Evolutionary conservation across 2,113 vertebrate genomes (phyloP).

Genomic region (Python bivittatus): DNA sequence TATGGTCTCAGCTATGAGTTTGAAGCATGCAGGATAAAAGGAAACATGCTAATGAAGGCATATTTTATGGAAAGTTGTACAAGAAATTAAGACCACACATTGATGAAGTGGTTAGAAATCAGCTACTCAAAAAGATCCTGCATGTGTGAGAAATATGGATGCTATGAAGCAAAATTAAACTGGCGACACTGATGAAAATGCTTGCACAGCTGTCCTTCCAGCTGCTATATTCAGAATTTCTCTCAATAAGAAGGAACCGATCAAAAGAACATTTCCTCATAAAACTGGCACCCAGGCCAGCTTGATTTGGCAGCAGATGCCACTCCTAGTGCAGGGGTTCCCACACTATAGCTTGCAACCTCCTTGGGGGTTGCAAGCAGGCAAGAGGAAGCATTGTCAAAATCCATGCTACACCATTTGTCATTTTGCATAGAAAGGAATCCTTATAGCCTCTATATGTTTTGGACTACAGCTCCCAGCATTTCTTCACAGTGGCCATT

Average conservation of each 20-base stretch:
- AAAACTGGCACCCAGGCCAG: neutral
- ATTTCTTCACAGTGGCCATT: no score
- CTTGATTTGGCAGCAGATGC: neutral
- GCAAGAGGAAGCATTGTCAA: neutral
- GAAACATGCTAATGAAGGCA: slow-evolving; percentile 41
- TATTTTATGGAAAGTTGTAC: neutral
- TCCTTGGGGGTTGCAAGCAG: no score
- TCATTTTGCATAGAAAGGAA: no score
- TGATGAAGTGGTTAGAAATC: neutral
- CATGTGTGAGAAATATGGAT: neutral
- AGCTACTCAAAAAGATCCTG: neutral
- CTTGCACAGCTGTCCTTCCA: neutral
- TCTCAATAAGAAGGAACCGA: neutral
- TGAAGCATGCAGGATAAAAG: neutral
- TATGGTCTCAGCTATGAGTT: neutral
- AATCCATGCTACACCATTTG: no score
- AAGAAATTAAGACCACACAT: neutral
- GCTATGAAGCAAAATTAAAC: neutral
- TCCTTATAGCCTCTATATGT: no score
- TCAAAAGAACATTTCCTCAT: neutral
- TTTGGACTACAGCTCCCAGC: no score
- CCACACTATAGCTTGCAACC: no score
- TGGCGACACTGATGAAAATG: neutral
- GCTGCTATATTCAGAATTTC: neutral
- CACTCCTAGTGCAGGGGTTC: neutral